Base-by-base conservation (phyloP, 2,888 invertebrate genomes). In the Amphipoea lucens region DNA sequence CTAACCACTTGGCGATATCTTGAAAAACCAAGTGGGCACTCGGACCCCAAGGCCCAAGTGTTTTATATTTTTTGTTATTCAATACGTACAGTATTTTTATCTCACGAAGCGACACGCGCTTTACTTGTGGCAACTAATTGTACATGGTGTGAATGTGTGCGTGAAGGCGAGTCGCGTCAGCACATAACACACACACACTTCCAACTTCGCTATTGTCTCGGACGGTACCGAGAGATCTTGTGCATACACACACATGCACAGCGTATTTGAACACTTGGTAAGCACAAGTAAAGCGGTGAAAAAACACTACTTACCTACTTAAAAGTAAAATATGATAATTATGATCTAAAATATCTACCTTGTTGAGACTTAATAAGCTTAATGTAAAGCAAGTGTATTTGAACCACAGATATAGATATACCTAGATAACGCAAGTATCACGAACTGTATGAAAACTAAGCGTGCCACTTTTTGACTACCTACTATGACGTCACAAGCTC, bases 321-420 rank as follows among this genome's bases (percentile, higher is more conserved):
- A 20, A 1, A 63, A 69, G 69, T 11, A 51, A n/a, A 51, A 51
- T 40, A 29, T 29, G 29, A 65, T 65, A 40, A 66, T 42, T 42
- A 29, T 54, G 9, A 20, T 70, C 17, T 29, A 23, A 3, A 40
- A 12, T 57, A 17, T 81, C 1, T 12, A 4, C 57, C 7, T 68
- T 48, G 57, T 45, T 66, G 2, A 45, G 54, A 68, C 6, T 36
- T 12, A 57, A 67, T 68, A 42, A 54, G 1, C 7, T 67, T 51
- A 68, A 72, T 42, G 36, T 4, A n/a, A 84, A 68, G 14, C 54
- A 48, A 71, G 48, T 14, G 1, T 63, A 84, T 62, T 71, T 72
- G 17, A 71, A 71, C 7, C n/a, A n/a, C n/a, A n/a, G n/a, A n/a
- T n/a, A n/a, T n/a, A n/a, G n/a, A n/a, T n/a, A n/a, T n/a, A n/a